phyloP scores from a whole-genome alignment of 1,140 invertebrate genomes.

The Platorchestia sp. region DNA sequence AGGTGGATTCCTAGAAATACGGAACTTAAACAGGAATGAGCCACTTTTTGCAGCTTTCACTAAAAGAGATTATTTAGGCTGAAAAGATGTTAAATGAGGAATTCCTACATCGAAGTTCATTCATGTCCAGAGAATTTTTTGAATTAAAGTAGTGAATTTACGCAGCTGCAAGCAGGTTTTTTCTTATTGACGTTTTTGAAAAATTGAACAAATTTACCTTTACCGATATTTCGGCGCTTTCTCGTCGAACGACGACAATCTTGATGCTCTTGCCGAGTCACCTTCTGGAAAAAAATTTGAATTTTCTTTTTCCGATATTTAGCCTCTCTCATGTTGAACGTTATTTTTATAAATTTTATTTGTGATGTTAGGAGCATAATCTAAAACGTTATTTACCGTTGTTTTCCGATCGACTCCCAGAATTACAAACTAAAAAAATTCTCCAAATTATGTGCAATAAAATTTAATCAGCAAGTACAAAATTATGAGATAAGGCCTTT shows the following conservation, averaged over 20 bases:
- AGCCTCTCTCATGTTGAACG: too few species aligned
- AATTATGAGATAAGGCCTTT: too few species aligned
- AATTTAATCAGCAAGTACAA: too few species aligned
- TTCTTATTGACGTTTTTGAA: not conserved
- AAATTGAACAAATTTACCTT: not conserved
- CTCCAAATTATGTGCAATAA: too few species aligned
- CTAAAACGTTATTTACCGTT: too few species aligned
- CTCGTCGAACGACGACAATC: not conserved
- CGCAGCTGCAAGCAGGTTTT: not conserved
- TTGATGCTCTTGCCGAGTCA: too few species aligned
- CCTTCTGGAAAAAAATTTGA: too few species aligned
- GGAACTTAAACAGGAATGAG: not conserved
- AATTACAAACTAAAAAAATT: too few species aligned
- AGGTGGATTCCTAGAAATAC: not conserved
- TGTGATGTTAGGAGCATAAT: too few species aligned
- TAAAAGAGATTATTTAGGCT: not conserved
- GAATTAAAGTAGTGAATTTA: not conserved
- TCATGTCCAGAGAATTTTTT: not conserved
- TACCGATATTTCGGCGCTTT: not conserved
- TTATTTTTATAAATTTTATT: too few species aligned
- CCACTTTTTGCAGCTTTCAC: not conserved
- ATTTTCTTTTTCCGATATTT: too few species aligned
- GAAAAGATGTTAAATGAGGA: not conserved
- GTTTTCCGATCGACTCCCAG: too few species aligned
- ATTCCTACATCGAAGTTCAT: not conserved